Evolutionary conservation across 2,888 invertebrate species (phyloP).

Genomic region (Notodonta ziczac): DNA sequence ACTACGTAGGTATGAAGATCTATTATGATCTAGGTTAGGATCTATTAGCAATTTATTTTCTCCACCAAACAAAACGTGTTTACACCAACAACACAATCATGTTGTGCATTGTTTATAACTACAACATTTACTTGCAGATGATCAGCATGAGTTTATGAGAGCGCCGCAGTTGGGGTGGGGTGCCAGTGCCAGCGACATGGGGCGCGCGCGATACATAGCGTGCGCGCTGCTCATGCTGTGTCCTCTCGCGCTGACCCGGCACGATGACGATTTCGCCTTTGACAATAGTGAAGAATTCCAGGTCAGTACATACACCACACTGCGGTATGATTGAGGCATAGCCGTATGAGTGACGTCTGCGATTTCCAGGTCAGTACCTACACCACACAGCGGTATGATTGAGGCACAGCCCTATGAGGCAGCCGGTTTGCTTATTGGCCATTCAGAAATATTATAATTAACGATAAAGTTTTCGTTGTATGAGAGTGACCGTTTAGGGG

Average conservation of each 20-base stretch:
- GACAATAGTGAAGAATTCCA: conserved; percentile 79
- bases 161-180: conserved; percentile 29
- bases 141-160: conserved; percentile 75
- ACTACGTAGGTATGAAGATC: no score
- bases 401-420: no score
- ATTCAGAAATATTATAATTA: no score
- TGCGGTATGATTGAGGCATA: no score
- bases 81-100: background rate
- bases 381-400: no score
- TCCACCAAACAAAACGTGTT: background rate
- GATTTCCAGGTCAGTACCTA: conserved; percentile 69
- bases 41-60: no score
- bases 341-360: no score
- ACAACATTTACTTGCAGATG: conserved; percentile 63
- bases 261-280: conserved; percentile 81
- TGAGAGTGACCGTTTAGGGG: no score
- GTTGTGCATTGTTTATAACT: conserved; percentile 12
- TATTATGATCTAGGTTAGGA: no score
- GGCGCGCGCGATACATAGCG: conserved; percentile 61
- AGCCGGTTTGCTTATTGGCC: no score
- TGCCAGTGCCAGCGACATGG: conserved; percentile 52
- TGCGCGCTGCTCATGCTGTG: conserved; percentile 71
- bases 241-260: conserved; percentile 72
- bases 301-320: conserved; percentile 46
- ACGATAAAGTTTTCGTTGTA: no score